Conservation (phyloP, 2,888 invertebrate species). For the Tinea semifulvella region DNA sequence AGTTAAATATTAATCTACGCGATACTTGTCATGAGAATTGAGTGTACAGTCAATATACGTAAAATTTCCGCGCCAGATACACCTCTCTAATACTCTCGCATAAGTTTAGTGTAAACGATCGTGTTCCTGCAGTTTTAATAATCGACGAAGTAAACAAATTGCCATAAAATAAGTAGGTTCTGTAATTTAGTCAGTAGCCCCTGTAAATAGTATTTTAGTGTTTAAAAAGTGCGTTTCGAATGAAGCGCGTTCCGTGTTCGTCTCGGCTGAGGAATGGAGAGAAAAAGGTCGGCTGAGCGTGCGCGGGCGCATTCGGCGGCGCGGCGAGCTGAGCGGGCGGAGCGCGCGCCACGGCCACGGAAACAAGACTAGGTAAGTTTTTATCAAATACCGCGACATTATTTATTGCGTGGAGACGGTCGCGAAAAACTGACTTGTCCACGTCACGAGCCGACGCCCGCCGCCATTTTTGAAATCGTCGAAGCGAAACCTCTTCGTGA, state of each 20-base stretch:
- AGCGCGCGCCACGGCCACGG: conserved; percentile 55
- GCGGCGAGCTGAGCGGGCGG: conserved; percentile 25
- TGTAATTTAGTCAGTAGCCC: conserved; percentile 51
- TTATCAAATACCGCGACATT: conserved; percentile 65
- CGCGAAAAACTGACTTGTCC: conserved; percentile 61
- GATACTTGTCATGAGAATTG: conserved; percentile 3
- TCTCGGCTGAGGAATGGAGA: conserved; percentile 56
- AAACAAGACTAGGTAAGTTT: conserved; percentile 65
- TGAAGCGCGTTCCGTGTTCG: conserved; percentile 21
- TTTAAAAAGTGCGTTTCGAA: conserved; percentile 45
- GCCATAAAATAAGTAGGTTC: conserved; percentile 67
- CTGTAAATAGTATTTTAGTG: conserved; percentile 61
- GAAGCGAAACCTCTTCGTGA: conserved; percentile 46
- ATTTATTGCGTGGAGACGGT: conserved; percentile 66
- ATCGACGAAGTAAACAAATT: conserved; percentile 67
- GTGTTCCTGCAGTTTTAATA: conserved; percentile 66
- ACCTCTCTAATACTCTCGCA: conserved; percentile 53
- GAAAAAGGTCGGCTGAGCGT: conserved; percentile 35
- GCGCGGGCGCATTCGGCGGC: conserved; percentile 29
- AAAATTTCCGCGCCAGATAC: conserved; percentile 14
- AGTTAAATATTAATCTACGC: conserved; percentile 48
- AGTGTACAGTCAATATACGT: conserved; percentile 11
- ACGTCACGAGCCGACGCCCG: conserved; percentile 44
- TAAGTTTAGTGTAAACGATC: conserved; percentile 65
- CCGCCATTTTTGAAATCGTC: conserved; percentile 60